These are phyloP conservation scores for Cydia pomonella DNA, from an alignment of 1,140 invertebrate genomes.

Conservation along the genomic window DNA sequence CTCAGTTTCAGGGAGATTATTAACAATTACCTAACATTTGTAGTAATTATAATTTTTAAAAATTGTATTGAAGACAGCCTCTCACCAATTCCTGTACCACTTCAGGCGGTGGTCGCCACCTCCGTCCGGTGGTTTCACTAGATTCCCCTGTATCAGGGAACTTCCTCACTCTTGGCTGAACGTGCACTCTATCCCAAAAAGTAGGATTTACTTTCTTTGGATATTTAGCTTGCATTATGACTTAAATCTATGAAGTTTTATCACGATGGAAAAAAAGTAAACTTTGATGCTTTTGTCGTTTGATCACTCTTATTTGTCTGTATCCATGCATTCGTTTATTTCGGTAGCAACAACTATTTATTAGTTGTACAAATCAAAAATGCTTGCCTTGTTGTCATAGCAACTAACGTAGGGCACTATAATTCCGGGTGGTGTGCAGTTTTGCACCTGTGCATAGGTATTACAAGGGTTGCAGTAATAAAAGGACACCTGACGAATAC, in stretches of 20 bases:
- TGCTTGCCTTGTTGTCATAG: constrained; percentile 4
- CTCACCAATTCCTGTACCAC: constrained; percentile 51
- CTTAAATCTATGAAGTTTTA: background rate
- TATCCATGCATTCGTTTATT: background rate
- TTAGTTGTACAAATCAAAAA: background rate
- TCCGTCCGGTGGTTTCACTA: constrained; percentile 56
- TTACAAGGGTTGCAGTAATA: background rate
- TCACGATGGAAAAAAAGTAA: background rate
- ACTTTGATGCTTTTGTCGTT: background rate
- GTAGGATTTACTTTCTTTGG: constrained; percentile 51
- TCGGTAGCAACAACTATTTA: background rate
- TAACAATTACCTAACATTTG: too few relatives aligned
- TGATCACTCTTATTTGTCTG: constrained; percentile 6
- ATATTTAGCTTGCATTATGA: constrained; percentile 60
- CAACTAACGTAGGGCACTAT: background rate
- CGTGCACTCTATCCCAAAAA: constrained; percentile 59
- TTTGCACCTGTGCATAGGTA: too few relatives aligned
- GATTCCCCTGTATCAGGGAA: constrained; percentile 51
- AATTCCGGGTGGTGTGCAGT: too few relatives aligned
- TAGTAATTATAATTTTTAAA: too few relatives aligned
- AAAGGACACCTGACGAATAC: background rate
- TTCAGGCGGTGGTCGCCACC: constrained; percentile 54
- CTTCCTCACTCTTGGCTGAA: constrained; percentile 61
- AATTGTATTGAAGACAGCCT: background rate
- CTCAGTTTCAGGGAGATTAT: too few relatives aligned